A percentile compares a stretch with the other conserved stretches of the same genome.
Conservation (phyloP, 2,888 invertebrate species). For the Rutpela maculata region DNA sequence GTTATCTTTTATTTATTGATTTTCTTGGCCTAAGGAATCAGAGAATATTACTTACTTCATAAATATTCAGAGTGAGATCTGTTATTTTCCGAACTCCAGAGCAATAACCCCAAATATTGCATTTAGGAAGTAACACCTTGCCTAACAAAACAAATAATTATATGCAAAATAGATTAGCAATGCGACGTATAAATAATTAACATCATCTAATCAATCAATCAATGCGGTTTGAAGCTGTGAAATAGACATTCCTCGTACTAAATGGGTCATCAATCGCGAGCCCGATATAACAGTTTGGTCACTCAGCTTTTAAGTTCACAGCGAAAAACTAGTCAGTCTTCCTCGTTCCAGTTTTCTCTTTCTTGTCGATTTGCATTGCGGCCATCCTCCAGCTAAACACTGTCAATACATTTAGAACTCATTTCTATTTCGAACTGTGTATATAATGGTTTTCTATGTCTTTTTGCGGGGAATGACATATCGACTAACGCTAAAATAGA, state of each 20-base stretch:
- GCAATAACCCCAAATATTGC: background rate
- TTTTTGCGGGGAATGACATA: conserved; percentile 38
- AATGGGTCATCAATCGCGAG: conserved; percentile 32
- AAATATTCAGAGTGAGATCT: background rate
- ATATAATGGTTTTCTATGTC: conserved; percentile 13
- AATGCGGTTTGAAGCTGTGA: conserved; percentile 26
- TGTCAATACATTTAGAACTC: conserved; percentile 35
- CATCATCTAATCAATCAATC: conserved; percentile 30
- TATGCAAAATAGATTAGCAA: conserved; percentile 1
- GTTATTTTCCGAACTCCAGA: background rate
- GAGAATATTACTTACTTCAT: too few species aligned
- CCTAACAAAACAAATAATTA: conserved; percentile 24
- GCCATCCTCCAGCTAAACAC: conserved; percentile 8
- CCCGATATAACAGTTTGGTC: conserved; percentile 19
- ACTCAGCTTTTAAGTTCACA: conserved; percentile 5
- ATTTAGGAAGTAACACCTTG: background rate
- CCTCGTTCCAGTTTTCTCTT: conserved; percentile 29
- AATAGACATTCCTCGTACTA: conserved; percentile 30
- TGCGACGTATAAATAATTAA: conserved; percentile 22
- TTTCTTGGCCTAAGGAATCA: too few species aligned
- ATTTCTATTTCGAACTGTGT: conserved; percentile 31
- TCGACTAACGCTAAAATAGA: conserved; percentile 24
- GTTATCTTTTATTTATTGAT: too few species aligned
- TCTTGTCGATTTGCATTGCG: conserved; percentile 32
- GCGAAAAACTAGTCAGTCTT: conserved; percentile 8